A percentile compares a stretch with the other conserved stretches of the same genome.
These are phyloP conservation scores for Neoitamus cyanurus DNA, from an alignment of 2,888 invertebrate species.

Conservation along the genomic window DNA sequence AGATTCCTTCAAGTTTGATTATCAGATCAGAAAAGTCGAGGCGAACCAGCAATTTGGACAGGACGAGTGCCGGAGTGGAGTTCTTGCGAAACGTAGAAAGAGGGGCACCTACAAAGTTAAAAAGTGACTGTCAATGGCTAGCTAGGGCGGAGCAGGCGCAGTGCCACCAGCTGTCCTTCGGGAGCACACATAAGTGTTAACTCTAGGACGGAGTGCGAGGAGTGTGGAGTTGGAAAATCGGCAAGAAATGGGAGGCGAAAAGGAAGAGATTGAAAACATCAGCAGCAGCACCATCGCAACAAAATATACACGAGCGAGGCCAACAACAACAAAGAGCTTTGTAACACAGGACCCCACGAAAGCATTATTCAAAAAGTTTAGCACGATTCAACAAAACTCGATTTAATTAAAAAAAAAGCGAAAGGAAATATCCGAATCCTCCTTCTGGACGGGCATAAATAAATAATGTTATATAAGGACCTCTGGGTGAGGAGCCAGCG, in stretches of 20 bases:
- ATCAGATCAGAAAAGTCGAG: background rate
- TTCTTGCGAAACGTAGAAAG: background rate
- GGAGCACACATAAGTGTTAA: constrained; percentile 24
- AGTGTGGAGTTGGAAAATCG: background rate
- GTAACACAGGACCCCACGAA: constrained; percentile 20
- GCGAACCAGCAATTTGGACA: background rate
- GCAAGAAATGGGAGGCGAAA: background rate
- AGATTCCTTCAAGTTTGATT: background rate
- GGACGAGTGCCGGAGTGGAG: background rate
- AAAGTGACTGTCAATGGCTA: constrained; percentile 26
- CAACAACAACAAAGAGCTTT: constrained; percentile 13
- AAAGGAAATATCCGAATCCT: background rate
- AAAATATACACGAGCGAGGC: background rate
- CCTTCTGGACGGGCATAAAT: constrained; percentile 4
- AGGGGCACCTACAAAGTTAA: background rate
- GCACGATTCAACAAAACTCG: constrained; percentile 34
- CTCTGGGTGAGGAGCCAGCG: background rate
- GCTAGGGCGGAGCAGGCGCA: constrained; percentile 23
- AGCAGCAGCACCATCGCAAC: constrained; percentile 20
- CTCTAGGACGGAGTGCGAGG: background rate
- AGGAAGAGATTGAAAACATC: constrained; percentile 1
- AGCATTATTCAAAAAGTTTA: constrained; percentile 38
- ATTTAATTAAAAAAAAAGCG: constrained; percentile 21
- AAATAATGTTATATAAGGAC: constrained; percentile 34
- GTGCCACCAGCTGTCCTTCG: constrained; percentile 14